These are phyloP conservation scores for Symphodus melops DNA, from an alignment of 2,113 vertebrate species.

Conservation along the genomic window DNA sequence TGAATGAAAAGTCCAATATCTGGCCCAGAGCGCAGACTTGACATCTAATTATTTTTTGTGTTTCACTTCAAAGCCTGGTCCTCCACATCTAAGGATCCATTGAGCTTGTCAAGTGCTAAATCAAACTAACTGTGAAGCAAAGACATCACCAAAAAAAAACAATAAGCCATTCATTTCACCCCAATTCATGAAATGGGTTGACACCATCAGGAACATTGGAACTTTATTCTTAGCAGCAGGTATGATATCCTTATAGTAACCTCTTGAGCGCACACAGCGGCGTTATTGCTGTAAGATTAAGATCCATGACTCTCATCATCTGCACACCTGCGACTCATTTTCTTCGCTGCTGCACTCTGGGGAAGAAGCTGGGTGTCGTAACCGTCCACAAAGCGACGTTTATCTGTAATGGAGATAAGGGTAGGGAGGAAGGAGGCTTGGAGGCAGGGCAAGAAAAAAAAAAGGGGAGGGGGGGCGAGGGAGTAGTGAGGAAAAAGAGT, in stretches of 20 bases:
- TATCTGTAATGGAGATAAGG: slow-evolving; percentile 59
- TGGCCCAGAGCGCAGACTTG: slow-evolving; percentile 19
- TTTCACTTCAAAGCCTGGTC: slow-evolving; percentile 29
- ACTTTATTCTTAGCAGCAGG: slow-evolving; percentile 22
- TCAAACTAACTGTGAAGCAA: slow-evolving; percentile 20
- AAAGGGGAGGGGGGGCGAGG: background rate
- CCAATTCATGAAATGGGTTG: slow-evolving; percentile 34
- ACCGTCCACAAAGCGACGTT: slow-evolving; percentile 49
- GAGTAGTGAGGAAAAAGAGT: slow-evolving; percentile 24
- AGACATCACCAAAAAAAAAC: slow-evolving; percentile 11
- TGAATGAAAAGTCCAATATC: slow-evolving; percentile 32
- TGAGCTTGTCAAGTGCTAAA: slow-evolving; percentile 40
- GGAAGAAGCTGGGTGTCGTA: slow-evolving; percentile 47
- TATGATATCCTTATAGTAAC: slow-evolving; percentile 47
- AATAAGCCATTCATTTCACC: slow-evolving; percentile 14
- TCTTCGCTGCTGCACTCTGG: slow-evolving; percentile 9
- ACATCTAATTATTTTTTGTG: slow-evolving; percentile 42
- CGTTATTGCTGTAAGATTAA: slow-evolving; percentile 71
- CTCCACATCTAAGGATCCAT: slow-evolving; percentile 31
- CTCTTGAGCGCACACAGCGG: slow-evolving; percentile 35
- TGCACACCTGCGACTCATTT: slow-evolving; percentile 73
- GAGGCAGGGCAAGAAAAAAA: slow-evolving; percentile 5
- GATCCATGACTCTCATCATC: slow-evolving; percentile 65
- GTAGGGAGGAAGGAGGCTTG: background rate
- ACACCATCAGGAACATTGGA: slow-evolving; percentile 43